Conservation (phyloP, 2,113 vertebrate genomes). For the Danionella cerebrum region DNA sequence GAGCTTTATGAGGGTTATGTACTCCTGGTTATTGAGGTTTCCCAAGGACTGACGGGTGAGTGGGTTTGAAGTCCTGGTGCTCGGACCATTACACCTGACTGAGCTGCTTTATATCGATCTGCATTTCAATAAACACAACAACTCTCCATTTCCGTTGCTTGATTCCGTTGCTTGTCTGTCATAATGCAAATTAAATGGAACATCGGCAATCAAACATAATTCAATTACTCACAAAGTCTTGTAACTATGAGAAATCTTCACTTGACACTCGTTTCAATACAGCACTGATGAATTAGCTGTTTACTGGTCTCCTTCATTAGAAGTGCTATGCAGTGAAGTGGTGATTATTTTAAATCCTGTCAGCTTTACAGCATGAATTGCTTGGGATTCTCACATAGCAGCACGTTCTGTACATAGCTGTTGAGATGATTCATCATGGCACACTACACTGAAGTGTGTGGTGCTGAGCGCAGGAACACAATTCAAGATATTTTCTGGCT, state of each 20-base stretch:
- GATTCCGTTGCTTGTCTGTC: conserved; percentile 27
- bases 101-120: background rate
- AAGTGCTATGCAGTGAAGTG: background rate
- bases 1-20: too few species aligned
- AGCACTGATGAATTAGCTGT: background rate
- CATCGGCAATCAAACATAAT: background rate
- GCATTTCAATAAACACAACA: conserved; percentile 13
- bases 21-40: background rate
- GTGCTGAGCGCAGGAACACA: background rate
- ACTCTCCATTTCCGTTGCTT: conserved; percentile 10
- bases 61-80: background rate
- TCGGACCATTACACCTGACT: conserved; percentile 25
- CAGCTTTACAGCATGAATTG: background rate
- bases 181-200: conserved; percentile 24
- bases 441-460: background rate
- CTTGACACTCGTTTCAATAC: background rate
- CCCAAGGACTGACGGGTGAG: background rate
- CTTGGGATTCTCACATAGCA: background rate
- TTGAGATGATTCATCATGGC: background rate
- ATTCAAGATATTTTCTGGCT: background rate
- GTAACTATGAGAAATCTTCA: background rate
- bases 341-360: background rate
- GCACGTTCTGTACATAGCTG: background rate
- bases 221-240: background rate
- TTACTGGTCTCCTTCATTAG: background rate